Percentiles rank a stretch among this genome's conserved stretches.
Evolutionary conservation across 2,113 vertebrate species (phyloP).

Genomic region (Ranitomeya imitator): DNA sequence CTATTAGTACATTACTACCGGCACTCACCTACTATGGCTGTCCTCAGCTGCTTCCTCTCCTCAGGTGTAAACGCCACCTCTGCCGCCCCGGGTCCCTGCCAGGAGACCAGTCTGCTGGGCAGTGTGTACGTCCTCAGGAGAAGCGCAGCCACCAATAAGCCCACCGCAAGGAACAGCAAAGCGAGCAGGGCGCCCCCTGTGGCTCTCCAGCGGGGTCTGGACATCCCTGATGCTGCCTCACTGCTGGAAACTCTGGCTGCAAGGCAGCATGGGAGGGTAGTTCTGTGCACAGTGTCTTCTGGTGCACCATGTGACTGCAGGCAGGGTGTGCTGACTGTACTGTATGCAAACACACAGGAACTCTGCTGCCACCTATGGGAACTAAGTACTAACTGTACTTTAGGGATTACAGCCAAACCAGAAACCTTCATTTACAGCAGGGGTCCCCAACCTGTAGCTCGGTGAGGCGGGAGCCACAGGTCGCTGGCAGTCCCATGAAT

Average conservation of each 20-base stretch:
- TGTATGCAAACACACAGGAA: no score
- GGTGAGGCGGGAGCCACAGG: no score
- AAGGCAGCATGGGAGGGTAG: neutral
- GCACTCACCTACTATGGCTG: neutral
- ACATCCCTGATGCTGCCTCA: neutral
- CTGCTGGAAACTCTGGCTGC: neutral
- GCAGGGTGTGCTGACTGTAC: neutral
- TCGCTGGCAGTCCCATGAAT: no score
- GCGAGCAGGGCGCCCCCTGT: neutral
- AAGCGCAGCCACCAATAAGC: neutral
- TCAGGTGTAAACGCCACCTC: neutral
- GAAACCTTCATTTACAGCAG: no score
- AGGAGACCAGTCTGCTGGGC: neutral
- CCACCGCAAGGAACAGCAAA: neutral
- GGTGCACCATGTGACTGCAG: neutral
- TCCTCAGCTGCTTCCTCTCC: neutral
- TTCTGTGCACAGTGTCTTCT: neutral
- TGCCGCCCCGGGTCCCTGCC: neutral
- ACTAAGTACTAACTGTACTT: no score
- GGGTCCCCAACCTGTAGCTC: no score
- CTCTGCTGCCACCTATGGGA: no score
- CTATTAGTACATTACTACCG: neutral
- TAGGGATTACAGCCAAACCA: no score
- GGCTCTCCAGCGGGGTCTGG: neutral
- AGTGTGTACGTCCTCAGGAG: conserved; percentile 2